Conservation (phyloP, 2,113 vertebrate genomes). For the Podilymbus podiceps region DNA sequence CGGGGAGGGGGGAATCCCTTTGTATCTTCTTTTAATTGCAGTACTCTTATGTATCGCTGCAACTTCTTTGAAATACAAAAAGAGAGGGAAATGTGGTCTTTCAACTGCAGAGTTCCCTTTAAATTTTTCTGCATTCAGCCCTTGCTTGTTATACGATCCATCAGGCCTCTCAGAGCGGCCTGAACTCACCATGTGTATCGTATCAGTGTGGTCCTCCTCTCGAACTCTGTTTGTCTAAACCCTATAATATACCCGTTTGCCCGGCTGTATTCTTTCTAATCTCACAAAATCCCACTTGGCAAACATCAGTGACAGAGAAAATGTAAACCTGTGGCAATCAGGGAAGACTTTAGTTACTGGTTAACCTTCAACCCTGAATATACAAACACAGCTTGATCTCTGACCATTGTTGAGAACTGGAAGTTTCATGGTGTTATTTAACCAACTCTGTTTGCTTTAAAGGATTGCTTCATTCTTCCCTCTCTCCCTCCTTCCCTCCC, state of each 20-base stretch:
- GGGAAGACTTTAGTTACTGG: slow-evolving; percentile 40
- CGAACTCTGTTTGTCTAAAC: background rate
- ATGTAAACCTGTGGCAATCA: slow-evolving; percentile 53
- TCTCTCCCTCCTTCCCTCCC: background rate
- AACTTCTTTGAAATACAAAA: background rate
- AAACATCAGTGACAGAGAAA: slow-evolving; percentile 56
- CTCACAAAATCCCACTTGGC: slow-evolving; percentile 60
- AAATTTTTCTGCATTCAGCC: background rate
- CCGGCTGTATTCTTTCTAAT: slow-evolving; percentile 59
- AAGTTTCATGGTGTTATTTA: slow-evolving; percentile 60
- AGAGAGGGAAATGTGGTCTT: background rate
- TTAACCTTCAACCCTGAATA: slow-evolving; percentile 50
- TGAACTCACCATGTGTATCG: background rate
- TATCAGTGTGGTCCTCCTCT: background rate
- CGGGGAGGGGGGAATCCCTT: background rate
- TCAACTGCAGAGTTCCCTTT: background rate
- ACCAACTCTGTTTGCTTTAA: slow-evolving; percentile 48
- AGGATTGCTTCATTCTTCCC: slow-evolving; percentile 9
- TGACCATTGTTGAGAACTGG: slow-evolving; percentile 49
- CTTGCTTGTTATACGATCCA: background rate
- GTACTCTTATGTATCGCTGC: background rate
- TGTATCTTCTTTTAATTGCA: background rate
- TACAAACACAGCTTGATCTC: slow-evolving; percentile 50
- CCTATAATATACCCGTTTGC: slow-evolving; percentile 21
- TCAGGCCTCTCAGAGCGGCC: background rate